Base-by-base conservation (phyloP, 2,888 invertebrate species). In the Eupithecia insigniata region DNA sequence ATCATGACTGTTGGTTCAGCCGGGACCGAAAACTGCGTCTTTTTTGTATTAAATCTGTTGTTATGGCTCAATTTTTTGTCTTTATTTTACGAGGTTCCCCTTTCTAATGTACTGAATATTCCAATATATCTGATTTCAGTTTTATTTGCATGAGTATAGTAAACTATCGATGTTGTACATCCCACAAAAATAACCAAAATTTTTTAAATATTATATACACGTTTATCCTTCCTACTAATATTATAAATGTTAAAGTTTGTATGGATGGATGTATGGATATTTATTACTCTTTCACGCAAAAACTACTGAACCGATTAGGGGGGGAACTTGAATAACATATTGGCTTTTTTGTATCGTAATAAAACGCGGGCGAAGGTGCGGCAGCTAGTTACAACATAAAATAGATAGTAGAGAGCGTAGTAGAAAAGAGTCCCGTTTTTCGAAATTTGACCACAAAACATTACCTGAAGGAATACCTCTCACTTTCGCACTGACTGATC, bases 1-100 rank as follows among this genome's bases (percentile, higher is more conserved):
- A 71, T 70, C 73, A 68, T 66, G 55, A 26, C 26, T 26, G 26
- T 14, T 22, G 22, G 51, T 12, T 12, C 51, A 12, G 51, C 55
- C 55, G 55, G 26, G 14, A 26, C 55, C 55, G 26, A 12, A 26
- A 26, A 12, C 26, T 0, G 10, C 22, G 0, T 26, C 26, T 55
- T 55, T 12, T n/a, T 26, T 22, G 22, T 36, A 36, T 46, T 46
- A 46, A n/a, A 46, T 18, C 43, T 46, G 43, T 46, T n/a, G 7
- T 2, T 46, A 2, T 18, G 43, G 43, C 43, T 18, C 4, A 5
- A 43, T 18, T 1, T 43, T 18, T 7, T 7, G 2, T 18, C 43
- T 43, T n/a, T 39, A 0, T 4, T 39, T 39, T 16, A 36, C 14
- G 12, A 36, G 2, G 36, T 7, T 12, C 14, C n/a, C 39, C 16